Percentiles rank a stretch among this genome's conserved stretches.
phyloP scores from a whole-genome alignment of 2,113 vertebrate genomes.

The Lutjanus erythropterus region DNA sequence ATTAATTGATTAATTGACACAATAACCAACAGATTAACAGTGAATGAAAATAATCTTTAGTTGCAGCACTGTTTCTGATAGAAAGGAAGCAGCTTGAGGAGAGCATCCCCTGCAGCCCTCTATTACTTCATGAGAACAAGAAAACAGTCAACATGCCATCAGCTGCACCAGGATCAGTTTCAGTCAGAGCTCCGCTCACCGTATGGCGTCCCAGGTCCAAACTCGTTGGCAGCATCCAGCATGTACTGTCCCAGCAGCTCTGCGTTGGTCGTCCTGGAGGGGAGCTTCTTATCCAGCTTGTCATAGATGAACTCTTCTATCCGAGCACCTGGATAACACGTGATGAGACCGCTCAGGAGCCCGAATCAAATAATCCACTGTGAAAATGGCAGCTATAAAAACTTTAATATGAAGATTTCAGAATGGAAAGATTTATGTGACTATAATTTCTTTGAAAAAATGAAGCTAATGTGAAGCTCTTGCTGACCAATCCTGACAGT shows the following conservation, averaged over 20 bases:
- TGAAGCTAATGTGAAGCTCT: no score
- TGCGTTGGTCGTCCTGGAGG: constrained; percentile 91
- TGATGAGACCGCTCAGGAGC: background rate
- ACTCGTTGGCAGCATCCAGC: constrained; percentile 92
- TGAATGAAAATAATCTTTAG: no score
- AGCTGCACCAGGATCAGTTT: background rate
- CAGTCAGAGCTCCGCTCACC: constrained; percentile 82
- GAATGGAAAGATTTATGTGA: no score
- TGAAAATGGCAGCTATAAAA: background rate
- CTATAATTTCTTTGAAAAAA: no score
- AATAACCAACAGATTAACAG: no score
- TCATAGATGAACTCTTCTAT: constrained; percentile 98
- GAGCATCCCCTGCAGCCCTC: no score
- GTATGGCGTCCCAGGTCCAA: constrained; percentile 91
- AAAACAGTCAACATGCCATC: background rate
- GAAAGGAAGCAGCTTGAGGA: background rate
- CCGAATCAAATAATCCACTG: no score
- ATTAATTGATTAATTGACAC: no score
- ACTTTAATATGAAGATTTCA: background rate
- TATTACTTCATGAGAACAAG: background rate
- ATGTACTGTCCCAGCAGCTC: constrained; percentile 96
- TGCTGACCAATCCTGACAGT: no score
- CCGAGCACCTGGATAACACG: constrained; percentile 84
- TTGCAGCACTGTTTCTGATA: no score
- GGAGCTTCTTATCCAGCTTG: constrained; percentile 95